Conservation (phyloP, 2,113 vertebrate species). For the Hippocampus comes region DNA sequence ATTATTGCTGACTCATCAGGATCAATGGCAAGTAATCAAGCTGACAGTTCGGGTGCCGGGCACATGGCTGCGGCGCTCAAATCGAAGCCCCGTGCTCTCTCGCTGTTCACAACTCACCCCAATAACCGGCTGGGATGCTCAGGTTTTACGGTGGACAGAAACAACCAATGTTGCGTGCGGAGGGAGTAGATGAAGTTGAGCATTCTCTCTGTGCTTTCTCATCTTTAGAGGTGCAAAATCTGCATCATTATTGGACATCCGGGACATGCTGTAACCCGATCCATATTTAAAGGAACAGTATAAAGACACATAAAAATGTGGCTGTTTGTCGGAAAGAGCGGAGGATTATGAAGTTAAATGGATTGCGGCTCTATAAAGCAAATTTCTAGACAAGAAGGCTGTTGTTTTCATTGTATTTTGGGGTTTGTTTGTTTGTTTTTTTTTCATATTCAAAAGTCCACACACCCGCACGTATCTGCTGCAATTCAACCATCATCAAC, state of each 20-base stretch:
- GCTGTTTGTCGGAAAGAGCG: background rate
- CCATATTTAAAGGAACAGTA: conserved; percentile 12
- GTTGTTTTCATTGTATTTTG: conserved; percentile 6
- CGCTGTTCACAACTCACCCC: conserved; percentile 21
- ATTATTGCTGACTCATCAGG: conserved; percentile 72
- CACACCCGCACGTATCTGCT: conserved; percentile 37
- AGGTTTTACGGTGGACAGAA: conserved; percentile 10
- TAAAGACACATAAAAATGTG: conserved; percentile 6
- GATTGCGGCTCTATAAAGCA: conserved; percentile 27
- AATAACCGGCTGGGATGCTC: conserved; percentile 4
- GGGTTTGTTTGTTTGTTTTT: background rate
- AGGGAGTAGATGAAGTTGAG: background rate
- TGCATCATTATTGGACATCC: conserved; percentile 7
- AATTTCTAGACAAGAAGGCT: conserved; percentile 27
- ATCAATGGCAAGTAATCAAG: conserved; percentile 58
- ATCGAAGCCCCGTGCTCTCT: conserved; percentile 27
- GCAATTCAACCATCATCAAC: conserved; percentile 68
- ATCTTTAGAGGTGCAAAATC: conserved; percentile 3
- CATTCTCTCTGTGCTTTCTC: background rate
- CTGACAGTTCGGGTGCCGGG: conserved; percentile 51
- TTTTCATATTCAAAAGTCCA: conserved; percentile 14
- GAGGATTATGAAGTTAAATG: conserved; percentile 36
- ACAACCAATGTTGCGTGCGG: background rate
- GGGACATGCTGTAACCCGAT: conserved; percentile 6
- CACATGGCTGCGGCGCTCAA: conserved; percentile 46